Conservation (phyloP, 2,113 vertebrate species). For the Cephalopterus ornatus region DNA sequence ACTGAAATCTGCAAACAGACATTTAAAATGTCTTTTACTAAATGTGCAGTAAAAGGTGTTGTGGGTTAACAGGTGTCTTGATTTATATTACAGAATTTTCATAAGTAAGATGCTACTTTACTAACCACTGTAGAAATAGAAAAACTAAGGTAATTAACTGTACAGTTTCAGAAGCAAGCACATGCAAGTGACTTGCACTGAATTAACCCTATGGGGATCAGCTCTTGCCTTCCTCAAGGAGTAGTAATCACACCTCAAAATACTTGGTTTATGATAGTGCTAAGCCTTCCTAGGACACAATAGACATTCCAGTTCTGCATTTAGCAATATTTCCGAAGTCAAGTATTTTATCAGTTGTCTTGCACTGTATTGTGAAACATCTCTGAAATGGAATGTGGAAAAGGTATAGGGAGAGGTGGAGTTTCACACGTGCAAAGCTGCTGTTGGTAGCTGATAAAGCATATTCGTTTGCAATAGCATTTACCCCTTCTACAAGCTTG, state of each 20-base stretch:
- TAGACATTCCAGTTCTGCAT: not conserved
- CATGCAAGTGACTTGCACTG: not conserved
- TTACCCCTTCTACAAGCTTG: not conserved
- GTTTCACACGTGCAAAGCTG: not conserved
- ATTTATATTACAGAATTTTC: not conserved
- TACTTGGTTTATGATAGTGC: not conserved
- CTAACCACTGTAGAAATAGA: not conserved
- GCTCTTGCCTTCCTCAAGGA: not conserved
- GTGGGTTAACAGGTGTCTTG: not conserved
- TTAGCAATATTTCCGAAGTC: not conserved
- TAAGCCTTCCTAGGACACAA: not conserved
- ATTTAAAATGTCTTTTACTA: not conserved
- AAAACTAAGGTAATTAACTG: not conserved
- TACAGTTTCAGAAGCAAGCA: not conserved
- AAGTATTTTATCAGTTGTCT: not conserved
- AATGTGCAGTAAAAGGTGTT: not conserved
- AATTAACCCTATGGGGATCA: not conserved
- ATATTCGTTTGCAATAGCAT: not conserved
- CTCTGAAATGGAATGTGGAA: not conserved
- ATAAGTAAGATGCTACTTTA: not conserved
- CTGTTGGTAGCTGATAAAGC: not conserved
- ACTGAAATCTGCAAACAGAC: not conserved
- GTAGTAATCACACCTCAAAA: not conserved
- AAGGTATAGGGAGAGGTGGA: not conserved
- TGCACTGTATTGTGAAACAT: not conserved